These are phyloP conservation scores for Hedychridium roseum DNA, from an alignment of 2,888 invertebrate genomes.

Conservation along the genomic window DNA sequence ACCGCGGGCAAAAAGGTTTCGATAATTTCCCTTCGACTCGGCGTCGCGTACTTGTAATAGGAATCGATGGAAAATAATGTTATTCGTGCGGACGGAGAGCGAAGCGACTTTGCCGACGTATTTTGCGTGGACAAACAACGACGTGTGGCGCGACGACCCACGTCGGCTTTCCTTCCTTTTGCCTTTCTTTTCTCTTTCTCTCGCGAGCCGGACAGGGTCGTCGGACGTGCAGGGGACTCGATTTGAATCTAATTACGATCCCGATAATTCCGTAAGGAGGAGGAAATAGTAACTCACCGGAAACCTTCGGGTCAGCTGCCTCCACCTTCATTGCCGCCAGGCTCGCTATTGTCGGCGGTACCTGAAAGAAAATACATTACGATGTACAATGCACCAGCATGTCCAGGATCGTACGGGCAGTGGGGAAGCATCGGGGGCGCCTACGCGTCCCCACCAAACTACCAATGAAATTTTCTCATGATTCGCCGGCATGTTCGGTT, in stretches of 20 bases:
- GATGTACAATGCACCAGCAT: slow-evolving; percentile 45
- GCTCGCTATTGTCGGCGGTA: slow-evolving; percentile 60
- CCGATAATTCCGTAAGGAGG: slow-evolving; percentile 44
- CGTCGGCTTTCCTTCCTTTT: background rate
- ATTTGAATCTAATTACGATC: slow-evolving; percentile 46
- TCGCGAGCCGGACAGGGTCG: slow-evolving; percentile 35
- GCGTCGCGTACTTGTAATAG: too few species aligned
- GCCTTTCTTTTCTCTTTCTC: background rate
- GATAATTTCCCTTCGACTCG: too few species aligned
- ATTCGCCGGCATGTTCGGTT: too few species aligned
- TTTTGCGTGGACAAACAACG: too few species aligned
- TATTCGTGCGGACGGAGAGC: too few species aligned
- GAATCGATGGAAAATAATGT: too few species aligned
- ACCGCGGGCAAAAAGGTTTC: too few species aligned
- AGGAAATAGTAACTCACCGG: slow-evolving; percentile 58
- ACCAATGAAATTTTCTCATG: too few species aligned
- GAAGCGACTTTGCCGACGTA: too few species aligned
- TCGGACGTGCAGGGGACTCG: slow-evolving; percentile 38
- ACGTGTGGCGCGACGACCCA: too few species aligned
- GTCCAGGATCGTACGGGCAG: slow-evolving; percentile 4
- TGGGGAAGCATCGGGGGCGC: background rate
- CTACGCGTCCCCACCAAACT: too few species aligned
- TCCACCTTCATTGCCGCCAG: slow-evolving; percentile 61
- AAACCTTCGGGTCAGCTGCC: slow-evolving; percentile 62
- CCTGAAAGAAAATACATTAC: slow-evolving; percentile 52